Evolutionary conservation across 1,140 invertebrate species (phyloP).

Genomic region (Drosophila aff.): DNA sequence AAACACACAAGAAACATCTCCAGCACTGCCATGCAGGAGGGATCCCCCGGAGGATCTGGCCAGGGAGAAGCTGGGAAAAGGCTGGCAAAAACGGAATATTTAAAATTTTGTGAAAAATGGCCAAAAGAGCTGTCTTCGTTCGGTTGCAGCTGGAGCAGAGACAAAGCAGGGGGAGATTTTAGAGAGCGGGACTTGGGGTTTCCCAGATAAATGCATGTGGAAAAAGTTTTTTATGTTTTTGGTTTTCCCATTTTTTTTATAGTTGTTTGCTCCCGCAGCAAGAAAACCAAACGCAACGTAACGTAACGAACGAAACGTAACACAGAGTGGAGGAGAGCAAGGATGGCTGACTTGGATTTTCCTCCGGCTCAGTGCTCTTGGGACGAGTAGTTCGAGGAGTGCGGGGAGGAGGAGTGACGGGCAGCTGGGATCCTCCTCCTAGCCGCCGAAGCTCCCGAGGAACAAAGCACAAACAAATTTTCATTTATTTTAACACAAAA

Average conservation of each 20-base stretch:
- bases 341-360: conserved; percentile 42
- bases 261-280: conserved; percentile 32
- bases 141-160: not conserved
- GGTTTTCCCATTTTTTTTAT: conserved; percentile 1
- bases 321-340: conserved; percentile 63
- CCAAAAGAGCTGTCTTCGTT: conserved; percentile 67
- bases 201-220: conserved; percentile 77
- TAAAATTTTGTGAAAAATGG: conserved; percentile 74
- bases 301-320: conserved; percentile 62
- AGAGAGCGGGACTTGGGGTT: conserved; percentile 29
- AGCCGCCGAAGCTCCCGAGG: conserved; percentile 46
- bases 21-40: conserved; percentile 14
- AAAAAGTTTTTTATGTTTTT: conserved; percentile 57
- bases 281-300: conserved; percentile 56
- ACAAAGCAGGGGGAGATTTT: not conserved
- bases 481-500: conserved; percentile 83
- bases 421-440: conserved; percentile 10
- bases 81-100: conserved; percentile 56
- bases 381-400: conserved; percentile 1
- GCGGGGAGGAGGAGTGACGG: not conserved
- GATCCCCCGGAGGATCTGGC: conserved; percentile 36
- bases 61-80: not conserved
- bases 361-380: conserved; percentile 25
- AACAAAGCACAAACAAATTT: conserved; percentile 83
- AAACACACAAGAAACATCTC: conserved; percentile 31